These are phyloP conservation scores for Callospermophilus lateralis DNA, from an alignment of 2,113 vertebrate genomes.

Conservation along the genomic window DNA sequence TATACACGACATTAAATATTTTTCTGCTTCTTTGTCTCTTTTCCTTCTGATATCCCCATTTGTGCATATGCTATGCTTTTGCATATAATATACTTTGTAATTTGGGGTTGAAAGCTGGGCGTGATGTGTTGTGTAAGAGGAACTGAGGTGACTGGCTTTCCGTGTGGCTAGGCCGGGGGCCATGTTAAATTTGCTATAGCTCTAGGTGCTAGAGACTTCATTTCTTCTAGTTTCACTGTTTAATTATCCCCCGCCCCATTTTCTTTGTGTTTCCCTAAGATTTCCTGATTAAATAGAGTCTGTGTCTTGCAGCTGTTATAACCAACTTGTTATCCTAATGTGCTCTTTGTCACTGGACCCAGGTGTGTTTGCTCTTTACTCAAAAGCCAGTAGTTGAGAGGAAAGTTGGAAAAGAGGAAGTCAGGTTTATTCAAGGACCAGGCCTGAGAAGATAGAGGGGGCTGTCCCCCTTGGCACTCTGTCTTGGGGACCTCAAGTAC, in stretches of 20 bases:
- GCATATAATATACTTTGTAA: too few relatives aligned
- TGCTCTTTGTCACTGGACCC: neutral
- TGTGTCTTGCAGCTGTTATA: neutral
- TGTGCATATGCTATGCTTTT: too few relatives aligned
- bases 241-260: neutral
- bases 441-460: neutral
- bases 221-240: neutral
- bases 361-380: neutral
- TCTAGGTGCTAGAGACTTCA: neutral
- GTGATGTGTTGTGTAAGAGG: too few relatives aligned
- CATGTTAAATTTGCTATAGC: neutral
- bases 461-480: too few relatives aligned
- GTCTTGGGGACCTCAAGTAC: neutral
- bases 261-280: neutral
- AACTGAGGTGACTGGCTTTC: neutral
- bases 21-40: too few relatives aligned
- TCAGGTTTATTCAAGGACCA: neutral
- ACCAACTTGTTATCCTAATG: neutral
- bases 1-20: too few relatives aligned
- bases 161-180: neutral
- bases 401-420: neutral
- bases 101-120: too few relatives aligned
- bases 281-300: neutral
- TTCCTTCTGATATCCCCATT: too few relatives aligned
- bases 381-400: neutral